phyloP scores from a whole-genome alignment of 2,888 invertebrate genomes.

The Meiosimyza decipiens region DNA sequence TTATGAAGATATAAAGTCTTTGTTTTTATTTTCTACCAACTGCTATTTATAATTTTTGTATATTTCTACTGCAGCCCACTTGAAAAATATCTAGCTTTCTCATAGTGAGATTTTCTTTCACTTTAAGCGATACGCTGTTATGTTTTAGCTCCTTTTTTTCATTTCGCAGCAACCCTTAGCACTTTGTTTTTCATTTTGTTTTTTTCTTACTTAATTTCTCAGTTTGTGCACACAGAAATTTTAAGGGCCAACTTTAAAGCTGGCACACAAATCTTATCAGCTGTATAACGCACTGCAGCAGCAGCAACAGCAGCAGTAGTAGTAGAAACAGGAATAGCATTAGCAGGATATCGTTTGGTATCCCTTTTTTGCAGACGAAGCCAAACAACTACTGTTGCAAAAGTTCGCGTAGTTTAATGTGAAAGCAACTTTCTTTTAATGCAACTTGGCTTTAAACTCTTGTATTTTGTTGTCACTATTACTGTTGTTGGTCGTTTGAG shows the following conservation, averaged over 20 bases:
- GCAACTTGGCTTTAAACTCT: conserved; percentile 17
- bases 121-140: conserved; percentile 5
- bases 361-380: conserved; percentile 3
- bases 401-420: background rate
- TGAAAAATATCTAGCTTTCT: conserved; percentile 19
- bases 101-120: conserved; percentile 14
- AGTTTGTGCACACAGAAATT: conserved; percentile 3
- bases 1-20: conserved; percentile 31
- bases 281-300: conserved; percentile 12
- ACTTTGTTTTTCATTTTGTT: background rate
- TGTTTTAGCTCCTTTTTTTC: background rate
- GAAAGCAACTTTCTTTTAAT: conserved; percentile 1
- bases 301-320: background rate
- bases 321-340: background rate
- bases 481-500: no score
- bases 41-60: background rate
- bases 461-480: background rate
- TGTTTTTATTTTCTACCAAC: background rate
- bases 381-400: background rate
- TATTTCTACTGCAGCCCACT: background rate
- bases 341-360: conserved; percentile 4
- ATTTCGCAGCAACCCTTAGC: background rate
- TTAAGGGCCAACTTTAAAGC: conserved; percentile 32
- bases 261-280: conserved; percentile 34
- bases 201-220: background rate